Evolutionary conservation across 2,888 invertebrate genomes (phyloP), one percentile per base, ranked within the genome.

Genomic region (Pterostichus niger): DNA sequence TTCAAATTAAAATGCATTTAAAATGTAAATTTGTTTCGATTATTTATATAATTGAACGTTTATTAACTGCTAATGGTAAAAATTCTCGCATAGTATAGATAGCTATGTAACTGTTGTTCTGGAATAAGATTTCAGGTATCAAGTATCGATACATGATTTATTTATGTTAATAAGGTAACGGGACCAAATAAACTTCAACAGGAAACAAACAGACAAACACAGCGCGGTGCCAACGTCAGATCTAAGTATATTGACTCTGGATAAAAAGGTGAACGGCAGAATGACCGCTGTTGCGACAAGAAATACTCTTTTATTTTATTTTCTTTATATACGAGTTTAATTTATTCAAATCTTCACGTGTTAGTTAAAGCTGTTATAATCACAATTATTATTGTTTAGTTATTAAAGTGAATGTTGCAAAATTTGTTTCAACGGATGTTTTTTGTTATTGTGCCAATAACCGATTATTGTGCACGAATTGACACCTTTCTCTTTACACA

Each of bases 141-240:
- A 64, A 71, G 44, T 71, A 64, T 71, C 71, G 33, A 75, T 52
- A 75, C 75, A 52, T 75, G 52, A 75, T 78, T 44, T 61, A 78
- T 56, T 59, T 78, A 78, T 78, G 78, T 56, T 78, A 78, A 78
- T 78, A 54, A 78, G 44, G n/a, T 78, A 78, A 78, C 78, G 78
- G 78, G 54, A 78, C 59, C 61, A 17, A 76, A 54, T 76, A 54
- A 54, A 56, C 56, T 76, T 68, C 64, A 7, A 52, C 56, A 52
- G 40, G 56, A 76, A 56, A 56, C 35, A 75, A 44, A 44, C 40
- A 68, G 9, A 75, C 75, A 76, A 54, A 76, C 76, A 75, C 15
- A 49, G 31, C 31, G 40, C 64, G 11, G n/a, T 15, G 6, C 24
- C 44, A 71, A 64, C 33, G 35, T 17, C 13, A 17, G 17, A 56